These are phyloP conservation scores for Paraplagusia blochii DNA, from an alignment of 2,113 vertebrate genomes.

Conservation along the genomic window DNA sequence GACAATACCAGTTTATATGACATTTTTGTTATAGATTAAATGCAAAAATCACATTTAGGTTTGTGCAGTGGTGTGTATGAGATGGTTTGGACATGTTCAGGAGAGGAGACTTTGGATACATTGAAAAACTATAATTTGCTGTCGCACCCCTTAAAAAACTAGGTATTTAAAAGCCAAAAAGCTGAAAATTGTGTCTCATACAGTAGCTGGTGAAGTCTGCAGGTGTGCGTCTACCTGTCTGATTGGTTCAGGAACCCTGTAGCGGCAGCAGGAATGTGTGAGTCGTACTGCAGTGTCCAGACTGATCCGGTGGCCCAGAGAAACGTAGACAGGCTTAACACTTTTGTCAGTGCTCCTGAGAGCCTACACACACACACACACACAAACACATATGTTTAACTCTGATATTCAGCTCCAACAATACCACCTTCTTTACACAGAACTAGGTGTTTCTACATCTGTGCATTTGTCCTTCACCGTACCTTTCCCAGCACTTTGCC, in stretches of 20 bases:
- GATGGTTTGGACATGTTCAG: too few relatives aligned
- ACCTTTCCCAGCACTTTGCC: slow-evolving; percentile 87
- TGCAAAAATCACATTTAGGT: too few relatives aligned
- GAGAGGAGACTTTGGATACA: too few relatives aligned
- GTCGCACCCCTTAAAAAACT: too few relatives aligned
- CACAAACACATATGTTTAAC: background rate
- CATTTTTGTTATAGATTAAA: too few relatives aligned
- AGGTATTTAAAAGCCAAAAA: too few relatives aligned
- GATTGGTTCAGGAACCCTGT: slow-evolving; percentile 89
- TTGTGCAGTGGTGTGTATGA: too few relatives aligned
- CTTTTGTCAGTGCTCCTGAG: slow-evolving; percentile 81
- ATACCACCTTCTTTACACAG: slow-evolving; percentile 11
- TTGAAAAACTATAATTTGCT: too few relatives aligned
- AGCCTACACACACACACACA: slow-evolving; percentile 67
- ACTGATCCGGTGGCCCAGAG: slow-evolving; percentile 86
- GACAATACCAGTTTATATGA: too few relatives aligned
- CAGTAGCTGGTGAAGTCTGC: too few relatives aligned
- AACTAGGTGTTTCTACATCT: slow-evolving; percentile 14
- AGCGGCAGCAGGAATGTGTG: slow-evolving; percentile 82
- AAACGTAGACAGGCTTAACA: slow-evolving; percentile 86
- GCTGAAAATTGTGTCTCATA: too few relatives aligned
- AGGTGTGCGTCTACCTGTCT: slow-evolving; percentile 73
- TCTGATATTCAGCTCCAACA: background rate
- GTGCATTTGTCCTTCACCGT: slow-evolving; percentile 27
- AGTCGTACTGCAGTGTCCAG: slow-evolving; percentile 83